Evolutionary conservation across 2,113 vertebrate genomes (phyloP).

Genomic region (Colius striatus): DNA sequence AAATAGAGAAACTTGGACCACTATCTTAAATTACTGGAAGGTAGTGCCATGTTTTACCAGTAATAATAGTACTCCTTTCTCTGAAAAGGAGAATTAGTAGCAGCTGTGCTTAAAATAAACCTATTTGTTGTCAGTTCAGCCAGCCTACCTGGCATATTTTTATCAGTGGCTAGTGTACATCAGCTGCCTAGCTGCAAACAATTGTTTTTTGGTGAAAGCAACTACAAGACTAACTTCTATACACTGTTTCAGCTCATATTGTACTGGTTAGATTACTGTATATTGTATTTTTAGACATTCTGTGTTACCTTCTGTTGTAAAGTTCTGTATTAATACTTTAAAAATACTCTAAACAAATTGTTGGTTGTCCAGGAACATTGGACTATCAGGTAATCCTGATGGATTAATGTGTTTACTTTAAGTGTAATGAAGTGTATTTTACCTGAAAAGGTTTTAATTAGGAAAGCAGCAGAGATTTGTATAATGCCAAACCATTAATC

Average conservation of each 20-base stretch:
- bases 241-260: neutral
- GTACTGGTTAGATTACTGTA: neutral
- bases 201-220: neutral
- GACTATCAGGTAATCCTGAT: constrained; percentile 1
- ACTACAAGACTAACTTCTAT: neutral
- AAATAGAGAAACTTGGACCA: neutral
- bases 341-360: neutral
- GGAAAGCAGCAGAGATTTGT: constrained; percentile 14
- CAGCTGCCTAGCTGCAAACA: neutral
- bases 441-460: constrained; percentile 56
- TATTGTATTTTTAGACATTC: neutral
- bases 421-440: constrained; percentile 28
- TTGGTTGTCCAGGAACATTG: neutral
- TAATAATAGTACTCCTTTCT: neutral
- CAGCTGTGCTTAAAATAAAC: neutral
- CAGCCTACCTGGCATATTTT: neutral
- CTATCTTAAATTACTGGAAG: neutral
- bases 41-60: neutral
- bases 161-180: neutral
- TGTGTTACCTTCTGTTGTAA: neutral
- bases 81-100: neutral
- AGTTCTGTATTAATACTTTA: neutral
- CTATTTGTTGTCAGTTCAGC: neutral
- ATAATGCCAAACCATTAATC: constrained; percentile 22
- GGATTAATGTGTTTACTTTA: constrained; percentile 12